Evolutionary conservation across 2,113 vertebrate species (phyloP).

Genomic region (Nesogale talazaci): DNA sequence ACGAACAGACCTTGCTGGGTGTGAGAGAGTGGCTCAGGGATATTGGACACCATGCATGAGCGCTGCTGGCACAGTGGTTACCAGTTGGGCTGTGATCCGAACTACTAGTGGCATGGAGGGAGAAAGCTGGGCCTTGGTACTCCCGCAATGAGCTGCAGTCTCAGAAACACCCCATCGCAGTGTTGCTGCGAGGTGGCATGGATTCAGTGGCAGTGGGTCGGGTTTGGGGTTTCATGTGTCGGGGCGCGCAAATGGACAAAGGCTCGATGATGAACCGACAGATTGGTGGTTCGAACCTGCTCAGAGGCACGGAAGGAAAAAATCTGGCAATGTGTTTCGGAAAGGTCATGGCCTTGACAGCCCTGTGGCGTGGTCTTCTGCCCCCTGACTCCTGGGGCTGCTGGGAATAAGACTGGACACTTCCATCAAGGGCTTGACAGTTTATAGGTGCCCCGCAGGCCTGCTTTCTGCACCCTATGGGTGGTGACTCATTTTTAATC

Average conservation of each 20-base stretch:
- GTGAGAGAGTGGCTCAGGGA: too few species aligned
- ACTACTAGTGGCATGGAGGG: too few species aligned
- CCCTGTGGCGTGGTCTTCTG: background rate
- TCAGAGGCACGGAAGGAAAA: background rate
- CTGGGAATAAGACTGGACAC: too few species aligned
- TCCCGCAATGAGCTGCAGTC: too few species aligned
- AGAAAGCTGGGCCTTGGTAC: too few species aligned
- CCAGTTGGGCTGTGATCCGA: too few species aligned
- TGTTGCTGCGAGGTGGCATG: too few species aligned
- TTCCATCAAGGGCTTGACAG: too few species aligned
- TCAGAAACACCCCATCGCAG: too few species aligned
- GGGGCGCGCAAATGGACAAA: background rate
- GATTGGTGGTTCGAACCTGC: background rate
- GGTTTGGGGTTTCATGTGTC: rapidly evolving
- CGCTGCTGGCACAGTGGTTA: too few species aligned
- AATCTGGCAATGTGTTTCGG: background rate
- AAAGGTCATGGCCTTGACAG: background rate
- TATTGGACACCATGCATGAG: too few species aligned
- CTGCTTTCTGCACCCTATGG: background rate
- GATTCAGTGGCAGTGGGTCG: background rate
- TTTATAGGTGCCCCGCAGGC: rapidly evolving
- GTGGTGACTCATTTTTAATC: background rate
- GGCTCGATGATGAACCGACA: background rate
- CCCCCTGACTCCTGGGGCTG: background rate
- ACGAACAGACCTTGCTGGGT: too few species aligned